These are phyloP conservation scores for Podotricha telesiphe DNA, from an alignment of 2,888 invertebrate genomes.

Conservation along the genomic window DNA sequence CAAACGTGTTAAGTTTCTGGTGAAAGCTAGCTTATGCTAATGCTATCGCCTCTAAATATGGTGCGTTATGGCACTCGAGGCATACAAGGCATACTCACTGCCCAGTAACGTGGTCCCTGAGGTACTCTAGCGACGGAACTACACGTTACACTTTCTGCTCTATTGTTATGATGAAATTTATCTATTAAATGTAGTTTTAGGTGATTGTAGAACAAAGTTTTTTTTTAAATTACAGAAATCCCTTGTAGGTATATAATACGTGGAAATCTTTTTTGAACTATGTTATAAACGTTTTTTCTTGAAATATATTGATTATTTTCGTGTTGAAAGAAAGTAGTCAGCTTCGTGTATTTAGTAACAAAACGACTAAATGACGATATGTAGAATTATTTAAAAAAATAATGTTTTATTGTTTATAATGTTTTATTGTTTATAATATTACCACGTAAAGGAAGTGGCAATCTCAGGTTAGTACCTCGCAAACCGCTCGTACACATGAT, in stretches of 20 bases:
- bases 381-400: no score
- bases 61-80: slow-evolving; percentile 18
- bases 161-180: slow-evolving; percentile 2
- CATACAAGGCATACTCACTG: slow-evolving; percentile 24
- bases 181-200: background rate
- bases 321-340: no score
- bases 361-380: no score
- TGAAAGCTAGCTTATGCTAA: slow-evolving; percentile 32
- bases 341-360: no score
- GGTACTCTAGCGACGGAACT: background rate
- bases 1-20: slow-evolving; percentile 28
- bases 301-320: no score
- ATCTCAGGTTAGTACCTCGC: background rate
- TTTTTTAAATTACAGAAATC: background rate
- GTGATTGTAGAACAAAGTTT: background rate
- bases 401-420: no score
- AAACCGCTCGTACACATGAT: background rate
- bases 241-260: background rate
- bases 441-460: background rate
- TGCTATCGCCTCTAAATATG: slow-evolving; percentile 28
- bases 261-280: no score
- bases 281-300: no score
- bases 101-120: slow-evolving; percentile 10
- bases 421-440: no score
- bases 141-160: slow-evolving; percentile 3